Percentiles rank a stretch among this genome's conserved stretches.
Evolutionary conservation across 2,797 vertebrate genomes (phyloP).

Genomic region (Molossus alvarezi): DNA sequence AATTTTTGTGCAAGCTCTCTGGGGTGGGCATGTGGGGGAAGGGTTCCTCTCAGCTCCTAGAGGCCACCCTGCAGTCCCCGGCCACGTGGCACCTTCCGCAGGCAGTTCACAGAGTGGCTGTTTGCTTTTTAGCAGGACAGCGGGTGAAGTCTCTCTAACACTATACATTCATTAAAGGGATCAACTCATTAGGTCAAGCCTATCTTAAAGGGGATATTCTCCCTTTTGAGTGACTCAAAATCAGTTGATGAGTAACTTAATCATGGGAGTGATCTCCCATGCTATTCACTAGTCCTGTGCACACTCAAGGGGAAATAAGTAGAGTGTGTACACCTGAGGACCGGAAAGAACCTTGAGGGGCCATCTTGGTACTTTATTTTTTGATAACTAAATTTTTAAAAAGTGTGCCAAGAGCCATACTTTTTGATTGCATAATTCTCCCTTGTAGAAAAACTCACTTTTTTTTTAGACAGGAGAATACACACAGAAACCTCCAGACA

Average conservation of each 20-base stretch:
- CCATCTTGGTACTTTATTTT: background rate
- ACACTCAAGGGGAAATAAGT: background rate
- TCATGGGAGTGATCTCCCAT: background rate
- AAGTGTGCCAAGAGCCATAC: background rate
- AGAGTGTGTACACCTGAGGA: background rate
- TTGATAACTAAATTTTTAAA: slow-evolving; percentile 34
- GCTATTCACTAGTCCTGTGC: background rate
- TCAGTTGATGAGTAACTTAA: background rate
- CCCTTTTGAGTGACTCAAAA: background rate
- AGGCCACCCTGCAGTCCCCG: background rate
- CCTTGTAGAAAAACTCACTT: background rate
- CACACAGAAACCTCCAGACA: background rate
- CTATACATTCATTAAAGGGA: background rate
- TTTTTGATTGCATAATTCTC: background rate
- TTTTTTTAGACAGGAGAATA: background rate
- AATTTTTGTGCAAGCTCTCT: background rate
- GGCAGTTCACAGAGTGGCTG: background rate
- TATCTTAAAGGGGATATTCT: background rate
- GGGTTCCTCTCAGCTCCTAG: background rate
- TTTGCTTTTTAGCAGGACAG: background rate
- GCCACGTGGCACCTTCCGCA: background rate
- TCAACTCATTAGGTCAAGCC: background rate
- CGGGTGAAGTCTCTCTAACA: background rate
- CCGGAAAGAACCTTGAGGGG: background rate
- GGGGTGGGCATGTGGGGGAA: background rate